These are phyloP conservation scores for Nothoprocta perdicaria DNA, from an alignment of 2,113 vertebrate species.

Conservation along the genomic window DNA sequence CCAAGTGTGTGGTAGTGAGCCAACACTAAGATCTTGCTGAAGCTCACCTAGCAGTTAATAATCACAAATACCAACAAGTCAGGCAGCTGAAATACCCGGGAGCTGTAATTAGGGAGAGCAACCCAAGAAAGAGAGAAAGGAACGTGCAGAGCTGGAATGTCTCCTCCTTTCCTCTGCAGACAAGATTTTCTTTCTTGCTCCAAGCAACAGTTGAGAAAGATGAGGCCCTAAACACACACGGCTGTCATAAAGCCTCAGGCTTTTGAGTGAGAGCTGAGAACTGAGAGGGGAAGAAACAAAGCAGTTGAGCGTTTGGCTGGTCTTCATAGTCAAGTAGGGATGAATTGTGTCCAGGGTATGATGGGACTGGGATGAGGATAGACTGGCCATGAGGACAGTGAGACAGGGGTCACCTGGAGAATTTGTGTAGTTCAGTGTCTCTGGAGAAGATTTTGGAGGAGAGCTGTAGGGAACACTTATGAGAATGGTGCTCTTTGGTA, in stretches of 20 bases:
- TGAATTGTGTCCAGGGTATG: no score
- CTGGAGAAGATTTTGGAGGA: neutral
- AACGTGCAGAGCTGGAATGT: neutral
- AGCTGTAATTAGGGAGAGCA: neutral
- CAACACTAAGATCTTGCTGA: fast-evolving
- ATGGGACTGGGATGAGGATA: neutral
- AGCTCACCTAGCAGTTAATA: neutral
- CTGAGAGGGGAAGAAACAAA: neutral
- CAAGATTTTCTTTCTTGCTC: neutral
- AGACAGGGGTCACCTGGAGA: no score
- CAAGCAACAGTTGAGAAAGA: fast-evolving
- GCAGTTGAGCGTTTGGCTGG: fast-evolving
- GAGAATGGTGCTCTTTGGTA: fast-evolving
- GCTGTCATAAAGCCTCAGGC: neutral
- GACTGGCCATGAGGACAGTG: neutral
- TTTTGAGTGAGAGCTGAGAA: neutral
- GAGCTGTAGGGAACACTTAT: neutral
- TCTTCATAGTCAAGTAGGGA: neutral
- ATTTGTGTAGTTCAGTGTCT: no score
- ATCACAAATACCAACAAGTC: neutral
- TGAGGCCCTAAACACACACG: fast-evolving
- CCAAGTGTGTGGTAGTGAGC: neutral
- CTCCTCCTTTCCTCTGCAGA: neutral
- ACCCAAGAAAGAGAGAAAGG: neutral
- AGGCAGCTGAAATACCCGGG: neutral